A percentile compares a stretch with the other conserved stretches of the same genome.
Conservation (phyloP, 2,113 vertebrate species). For the Oreochromis aureus region DNA sequence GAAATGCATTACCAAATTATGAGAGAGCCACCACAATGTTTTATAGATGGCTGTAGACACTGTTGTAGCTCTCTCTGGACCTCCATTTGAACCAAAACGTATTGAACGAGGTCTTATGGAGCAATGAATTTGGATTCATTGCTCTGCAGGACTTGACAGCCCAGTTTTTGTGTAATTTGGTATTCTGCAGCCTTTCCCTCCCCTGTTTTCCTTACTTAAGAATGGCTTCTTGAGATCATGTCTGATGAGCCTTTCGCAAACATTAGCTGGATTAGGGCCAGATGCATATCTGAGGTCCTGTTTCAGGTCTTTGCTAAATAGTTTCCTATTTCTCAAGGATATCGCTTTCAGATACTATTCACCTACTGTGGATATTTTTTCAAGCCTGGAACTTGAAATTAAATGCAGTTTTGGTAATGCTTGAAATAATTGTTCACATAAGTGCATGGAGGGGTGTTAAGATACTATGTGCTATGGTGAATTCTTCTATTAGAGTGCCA, state of each 20-base stretch:
- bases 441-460: neutral
- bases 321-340: neutral
- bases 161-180: neutral
- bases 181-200: neutral
- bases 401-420: neutral
- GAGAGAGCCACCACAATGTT: neutral
- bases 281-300: neutral
- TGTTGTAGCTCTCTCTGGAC: neutral
- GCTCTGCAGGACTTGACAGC: neutral
- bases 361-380: neutral
- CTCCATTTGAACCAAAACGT: neutral
- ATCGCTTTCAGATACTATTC: neutral
- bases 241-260: neutral
- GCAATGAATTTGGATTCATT: neutral
- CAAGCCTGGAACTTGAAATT: neutral
- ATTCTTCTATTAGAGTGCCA: neutral
- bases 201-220: neutral
- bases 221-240: neutral
- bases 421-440: neutral
- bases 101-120: neutral
- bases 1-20: neutral
- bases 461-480: neutral
- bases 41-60: neutral
- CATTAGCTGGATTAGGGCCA: neutral
- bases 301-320: neutral